Percentiles rank a stretch among this genome's conserved stretches.
Conservation (phyloP, 2,113 vertebrate species). For the Cinclus mexicanus region DNA sequence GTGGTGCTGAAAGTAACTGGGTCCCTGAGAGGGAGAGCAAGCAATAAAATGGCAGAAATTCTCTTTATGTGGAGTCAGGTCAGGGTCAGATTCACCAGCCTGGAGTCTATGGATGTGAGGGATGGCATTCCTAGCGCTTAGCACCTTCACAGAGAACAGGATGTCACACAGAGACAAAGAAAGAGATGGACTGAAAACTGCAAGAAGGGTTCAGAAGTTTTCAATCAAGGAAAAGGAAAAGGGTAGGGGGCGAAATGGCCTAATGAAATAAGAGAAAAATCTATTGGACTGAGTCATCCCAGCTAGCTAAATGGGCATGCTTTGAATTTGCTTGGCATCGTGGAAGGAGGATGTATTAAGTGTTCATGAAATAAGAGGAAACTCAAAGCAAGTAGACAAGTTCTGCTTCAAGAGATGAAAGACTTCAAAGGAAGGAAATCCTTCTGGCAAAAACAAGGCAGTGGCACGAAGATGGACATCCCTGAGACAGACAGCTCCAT, state of each 20-base stretch:
- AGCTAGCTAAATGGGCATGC: background rate
- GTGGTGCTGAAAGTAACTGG: background rate
- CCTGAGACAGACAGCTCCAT: background rate
- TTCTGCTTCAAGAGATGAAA: background rate
- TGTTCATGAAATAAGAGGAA: background rate
- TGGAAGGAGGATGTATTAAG: background rate
- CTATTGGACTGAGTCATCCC: background rate
- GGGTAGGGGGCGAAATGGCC: background rate
- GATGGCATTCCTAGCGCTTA: background rate
- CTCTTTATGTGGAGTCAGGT: background rate
- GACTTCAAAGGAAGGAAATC: background rate
- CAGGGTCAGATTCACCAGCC: background rate
- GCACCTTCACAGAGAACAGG: background rate
- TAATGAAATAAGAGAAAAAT: background rate
- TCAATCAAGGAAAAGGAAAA: background rate
- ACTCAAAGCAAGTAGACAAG: background rate
- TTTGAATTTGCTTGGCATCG: background rate
- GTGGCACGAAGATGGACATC: background rate
- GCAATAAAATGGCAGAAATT: background rate
- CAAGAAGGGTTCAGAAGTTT: background rate
- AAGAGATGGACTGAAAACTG: background rate
- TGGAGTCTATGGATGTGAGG: background rate
- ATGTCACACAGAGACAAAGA: background rate
- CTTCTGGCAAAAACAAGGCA: background rate
- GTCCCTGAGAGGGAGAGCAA: background rate